Base-by-base conservation (phyloP, 2,113 vertebrate species). In the Cacatua alba region DNA sequence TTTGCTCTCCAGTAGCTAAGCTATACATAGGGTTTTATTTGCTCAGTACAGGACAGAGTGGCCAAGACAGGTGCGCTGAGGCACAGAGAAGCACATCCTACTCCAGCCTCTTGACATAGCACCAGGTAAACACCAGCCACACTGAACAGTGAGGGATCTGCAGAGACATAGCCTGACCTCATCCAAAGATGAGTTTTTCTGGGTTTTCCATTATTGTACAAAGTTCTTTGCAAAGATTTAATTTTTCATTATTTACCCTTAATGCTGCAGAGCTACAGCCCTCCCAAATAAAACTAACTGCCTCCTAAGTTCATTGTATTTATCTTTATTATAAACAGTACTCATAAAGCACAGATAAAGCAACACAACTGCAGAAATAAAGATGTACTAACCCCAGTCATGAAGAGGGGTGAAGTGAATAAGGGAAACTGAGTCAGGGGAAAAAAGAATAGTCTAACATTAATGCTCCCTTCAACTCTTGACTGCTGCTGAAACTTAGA, bases 91-190 rank as follows among this genome's bases (percentile, higher is more conserved):
- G 31, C 25, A 67, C 44, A n/a, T 7, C 79, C 46, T 5, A 53
- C 16, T 16, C 2, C 37, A 33, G 46, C 12, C 53, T 16, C 5
- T 11, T 6, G 48, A 10, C 3, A 48, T 0, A 55, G 55, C 65
- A 24, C 35, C 57, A 26, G 28, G 33, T 4, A 9, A 57, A 24
- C 18, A 26, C 19, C 53, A 48, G 37, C 49, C 57, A 49, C 35
- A 0, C 13, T 4, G 26, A 19, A 7, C n/a, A 28, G 25, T 2
- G 13, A 53, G 4, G 13, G 14, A 43, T 35, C 29, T 0, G 2
- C 46, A 11, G 17, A 19, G 35, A 49, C 41, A 9, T 0, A 63
- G 25, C 69, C 29, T 17, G 11, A 62, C 24, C 48, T 60, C 59
- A 31, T 57, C 52, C 52, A 19, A 23, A 67, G 35, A 35, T 0